Conservation (phyloP, 2,888 invertebrate genomes). For the Melanostoma scalare region DNA sequence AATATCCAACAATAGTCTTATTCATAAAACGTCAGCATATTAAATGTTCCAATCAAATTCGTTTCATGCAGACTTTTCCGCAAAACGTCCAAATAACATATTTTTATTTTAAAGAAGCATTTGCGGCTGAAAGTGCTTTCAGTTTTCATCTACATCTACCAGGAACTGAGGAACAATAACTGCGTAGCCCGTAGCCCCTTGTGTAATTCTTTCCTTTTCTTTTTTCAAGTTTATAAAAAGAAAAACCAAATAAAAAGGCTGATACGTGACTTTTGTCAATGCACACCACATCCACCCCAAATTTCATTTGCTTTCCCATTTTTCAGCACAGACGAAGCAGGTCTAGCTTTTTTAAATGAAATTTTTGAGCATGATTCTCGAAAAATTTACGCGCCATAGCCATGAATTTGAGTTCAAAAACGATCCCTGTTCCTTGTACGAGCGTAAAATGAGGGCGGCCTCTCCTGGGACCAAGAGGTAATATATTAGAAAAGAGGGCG, state of each 20-base stretch:
- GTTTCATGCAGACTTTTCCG: too few relatives aligned
- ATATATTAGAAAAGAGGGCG: slow-evolving; percentile 67
- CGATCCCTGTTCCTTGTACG: background rate
- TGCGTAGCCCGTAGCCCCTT: too few relatives aligned
- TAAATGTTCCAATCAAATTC: too few relatives aligned
- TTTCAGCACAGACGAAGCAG: slow-evolving; percentile 19
- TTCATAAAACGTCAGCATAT: too few relatives aligned
- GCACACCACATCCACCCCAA: slow-evolving; percentile 52
- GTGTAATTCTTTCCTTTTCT: background rate
- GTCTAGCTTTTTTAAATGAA: slow-evolving; percentile 66
- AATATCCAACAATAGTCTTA: too few relatives aligned
- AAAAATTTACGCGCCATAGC: slow-evolving; percentile 64
- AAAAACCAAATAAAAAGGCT: slow-evolving; percentile 58
- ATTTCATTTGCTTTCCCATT: background rate
- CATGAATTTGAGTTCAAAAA: slow-evolving; percentile 52
- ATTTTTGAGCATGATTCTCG: slow-evolving; percentile 70
- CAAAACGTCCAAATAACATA: too few relatives aligned
- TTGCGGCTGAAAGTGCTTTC: too few relatives aligned
- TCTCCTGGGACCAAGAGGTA: slow-evolving; percentile 69
- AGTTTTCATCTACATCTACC: too few relatives aligned
- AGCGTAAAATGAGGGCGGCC: slow-evolving; percentile 56
- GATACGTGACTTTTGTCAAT: slow-evolving; percentile 72
- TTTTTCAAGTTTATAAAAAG: background rate
- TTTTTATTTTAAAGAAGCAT: too few relatives aligned
- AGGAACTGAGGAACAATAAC: too few relatives aligned